phyloP scores from a whole-genome alignment of 2,113 vertebrate species.

The Bujurquina vittata region DNA sequence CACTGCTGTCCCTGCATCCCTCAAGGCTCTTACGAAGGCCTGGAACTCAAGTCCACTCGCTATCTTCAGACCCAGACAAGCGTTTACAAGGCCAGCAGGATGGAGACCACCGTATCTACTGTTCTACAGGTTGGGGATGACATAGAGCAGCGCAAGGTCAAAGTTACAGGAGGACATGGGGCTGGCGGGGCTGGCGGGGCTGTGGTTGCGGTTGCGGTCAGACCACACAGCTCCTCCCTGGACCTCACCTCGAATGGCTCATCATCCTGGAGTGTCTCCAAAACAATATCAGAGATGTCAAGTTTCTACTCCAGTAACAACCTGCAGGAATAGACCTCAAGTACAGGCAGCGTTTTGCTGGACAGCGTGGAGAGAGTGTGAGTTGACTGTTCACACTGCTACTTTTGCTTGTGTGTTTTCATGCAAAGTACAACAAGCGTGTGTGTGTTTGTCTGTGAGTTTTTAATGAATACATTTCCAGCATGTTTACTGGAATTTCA shows the following conservation, averaged over 20 bases:
- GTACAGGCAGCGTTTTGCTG: neutral
- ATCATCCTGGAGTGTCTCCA: constrained; percentile 89
- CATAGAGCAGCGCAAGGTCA: constrained; percentile 74
- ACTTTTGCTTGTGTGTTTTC: constrained; percentile 13
- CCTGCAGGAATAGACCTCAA: constrained; percentile 74
- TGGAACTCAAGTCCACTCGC: constrained; percentile 92
- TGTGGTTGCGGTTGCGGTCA: neutral
- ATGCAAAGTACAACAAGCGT: constrained; percentile 2
- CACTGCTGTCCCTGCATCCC: constrained; percentile 89
- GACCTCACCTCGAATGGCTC: constrained; percentile 91
- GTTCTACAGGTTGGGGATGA: constrained; percentile 77
- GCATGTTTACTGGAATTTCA: neutral
- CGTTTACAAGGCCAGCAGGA: constrained; percentile 90
- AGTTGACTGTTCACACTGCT: constrained; percentile 13
- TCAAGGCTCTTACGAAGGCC: constrained; percentile 84
- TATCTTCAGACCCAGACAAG: constrained; percentile 93
- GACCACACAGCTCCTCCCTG: constrained; percentile 78
- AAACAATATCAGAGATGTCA: constrained; percentile 88
- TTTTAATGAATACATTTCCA: constrained; percentile 14
- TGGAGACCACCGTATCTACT: constrained; percentile 88
- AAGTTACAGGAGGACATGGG: constrained; percentile 1
- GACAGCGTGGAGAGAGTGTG: constrained; percentile 6
- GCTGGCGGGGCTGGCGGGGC: neutral
- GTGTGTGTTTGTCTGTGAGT: constrained; percentile 41
- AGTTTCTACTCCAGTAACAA: constrained; percentile 92